These are phyloP conservation scores for Eurosta solidaginis DNA, from an alignment of 1,140 invertebrate genomes.

Conservation along the genomic window DNA sequence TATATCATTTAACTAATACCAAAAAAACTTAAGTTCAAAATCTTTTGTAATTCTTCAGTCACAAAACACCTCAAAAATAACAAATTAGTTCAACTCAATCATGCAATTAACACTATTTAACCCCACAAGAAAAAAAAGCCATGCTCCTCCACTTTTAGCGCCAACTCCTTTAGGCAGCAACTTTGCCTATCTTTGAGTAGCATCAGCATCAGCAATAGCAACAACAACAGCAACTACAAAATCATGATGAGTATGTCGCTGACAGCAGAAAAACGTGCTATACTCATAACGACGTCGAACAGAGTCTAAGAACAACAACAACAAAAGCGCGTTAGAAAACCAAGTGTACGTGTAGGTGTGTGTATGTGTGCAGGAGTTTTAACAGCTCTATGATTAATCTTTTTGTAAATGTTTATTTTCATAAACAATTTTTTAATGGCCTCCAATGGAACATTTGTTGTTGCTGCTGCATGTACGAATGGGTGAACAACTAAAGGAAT, in stretches of 20 bases:
- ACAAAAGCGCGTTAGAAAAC: background rate
- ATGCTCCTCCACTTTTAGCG: background rate
- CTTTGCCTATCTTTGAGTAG: background rate
- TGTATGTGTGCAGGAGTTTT: background rate
- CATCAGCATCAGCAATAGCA: background rate
- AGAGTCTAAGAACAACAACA: background rate
- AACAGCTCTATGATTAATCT: conserved; percentile 28
- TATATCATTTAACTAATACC: too few species aligned
- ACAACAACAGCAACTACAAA: background rate
- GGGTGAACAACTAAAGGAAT: background rate
- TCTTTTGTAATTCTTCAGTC: conserved; percentile 6
- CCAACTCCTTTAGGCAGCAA: background rate
- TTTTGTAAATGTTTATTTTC: conserved; percentile 30
- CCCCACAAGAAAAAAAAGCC: background rate
- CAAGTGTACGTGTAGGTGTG: background rate
- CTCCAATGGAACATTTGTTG: background rate
- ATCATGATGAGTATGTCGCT: background rate
- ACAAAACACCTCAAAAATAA: background rate
- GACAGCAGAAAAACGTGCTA: conserved; percentile 1
- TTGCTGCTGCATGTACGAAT: background rate
- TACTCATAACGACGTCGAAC: background rate
- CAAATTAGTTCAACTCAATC: conserved; percentile 26
- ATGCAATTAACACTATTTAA: conserved; percentile 25
- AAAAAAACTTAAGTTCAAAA: too few species aligned
- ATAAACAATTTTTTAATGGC: conserved; percentile 30